phyloP scores from a whole-genome alignment of 2,888 invertebrate genomes.

The Eupelmus urozonus region DNA sequence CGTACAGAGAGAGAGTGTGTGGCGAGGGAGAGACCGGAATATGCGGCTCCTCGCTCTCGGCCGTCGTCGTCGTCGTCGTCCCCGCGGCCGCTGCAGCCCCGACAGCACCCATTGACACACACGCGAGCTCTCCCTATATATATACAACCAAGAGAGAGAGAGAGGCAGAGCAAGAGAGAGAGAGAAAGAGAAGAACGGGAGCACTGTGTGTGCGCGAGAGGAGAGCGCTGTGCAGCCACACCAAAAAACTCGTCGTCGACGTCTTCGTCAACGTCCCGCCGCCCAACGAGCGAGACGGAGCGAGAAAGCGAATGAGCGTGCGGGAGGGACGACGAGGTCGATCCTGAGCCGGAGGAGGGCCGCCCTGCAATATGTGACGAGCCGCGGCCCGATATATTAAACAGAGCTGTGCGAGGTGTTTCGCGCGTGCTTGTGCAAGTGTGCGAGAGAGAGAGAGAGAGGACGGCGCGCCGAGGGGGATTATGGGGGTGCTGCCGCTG shows the following conservation, averaged over 20 bases:
- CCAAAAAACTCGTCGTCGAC: slow-evolving; percentile 17
- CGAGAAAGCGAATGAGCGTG: slow-evolving; percentile 21
- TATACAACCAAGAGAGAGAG: not conserved
- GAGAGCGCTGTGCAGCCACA: too few species aligned
- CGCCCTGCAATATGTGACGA: slow-evolving; percentile 58
- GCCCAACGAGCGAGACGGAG: too few species aligned
- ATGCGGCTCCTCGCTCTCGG: slow-evolving; percentile 48
- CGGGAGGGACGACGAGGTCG: not conserved
- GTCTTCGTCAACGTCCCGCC: slow-evolving; percentile 5
- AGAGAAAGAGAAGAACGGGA: not conserved
- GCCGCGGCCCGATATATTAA: too few species aligned
- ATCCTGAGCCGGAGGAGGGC: not conserved
- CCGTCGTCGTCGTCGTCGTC: not conserved
- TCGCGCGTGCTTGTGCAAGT: too few species aligned
- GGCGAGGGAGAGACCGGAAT: slow-evolving; percentile 30
- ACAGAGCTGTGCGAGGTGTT: too few species aligned
- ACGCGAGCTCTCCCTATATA: not conserved
- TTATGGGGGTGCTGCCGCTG: slow-evolving; percentile 50
- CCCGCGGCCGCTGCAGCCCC: not conserved
- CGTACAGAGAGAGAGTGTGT: not conserved
- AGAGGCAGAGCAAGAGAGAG: not conserved
- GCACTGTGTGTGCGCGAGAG: slow-evolving; percentile 1
- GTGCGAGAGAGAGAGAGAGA: not conserved
- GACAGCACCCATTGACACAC: slow-evolving; percentile 2
- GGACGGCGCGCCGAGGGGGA: not conserved